Evolutionary conservation across 2,113 vertebrate species (phyloP).

Genomic region (Zosterops borbonicus): DNA sequence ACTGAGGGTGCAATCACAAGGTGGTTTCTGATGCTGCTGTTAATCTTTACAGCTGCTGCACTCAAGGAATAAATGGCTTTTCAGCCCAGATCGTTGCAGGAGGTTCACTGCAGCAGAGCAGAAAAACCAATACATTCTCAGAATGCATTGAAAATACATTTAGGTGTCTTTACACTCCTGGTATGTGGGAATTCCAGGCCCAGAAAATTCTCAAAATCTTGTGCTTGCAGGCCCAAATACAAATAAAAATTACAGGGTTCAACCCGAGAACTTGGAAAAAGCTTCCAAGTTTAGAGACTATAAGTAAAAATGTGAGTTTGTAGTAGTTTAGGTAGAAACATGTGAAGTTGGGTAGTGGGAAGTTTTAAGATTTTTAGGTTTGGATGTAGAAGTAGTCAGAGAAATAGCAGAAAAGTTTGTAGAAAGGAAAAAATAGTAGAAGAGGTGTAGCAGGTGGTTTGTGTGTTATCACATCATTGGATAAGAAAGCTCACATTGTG

Average conservation of each 20-base stretch:
- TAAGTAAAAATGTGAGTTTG: background rate
- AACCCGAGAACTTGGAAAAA: background rate
- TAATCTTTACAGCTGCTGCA: background rate
- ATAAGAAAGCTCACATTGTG: background rate
- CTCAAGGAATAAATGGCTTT: background rate
- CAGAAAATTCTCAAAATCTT: background rate
- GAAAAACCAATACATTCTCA: background rate
- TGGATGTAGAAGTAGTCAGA: background rate
- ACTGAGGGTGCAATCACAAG: background rate
- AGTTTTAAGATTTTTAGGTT: background rate
- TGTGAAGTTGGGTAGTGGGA: background rate
- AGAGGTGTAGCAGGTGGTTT: background rate
- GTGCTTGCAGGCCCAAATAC: background rate
- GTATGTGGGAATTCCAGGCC: background rate
- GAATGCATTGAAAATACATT: rapidly evolving
- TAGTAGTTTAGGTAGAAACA: background rate
- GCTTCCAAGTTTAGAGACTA: background rate
- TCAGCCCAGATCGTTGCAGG: no score
- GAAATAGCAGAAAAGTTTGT: background rate
- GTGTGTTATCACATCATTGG: background rate
- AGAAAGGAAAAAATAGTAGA: background rate
- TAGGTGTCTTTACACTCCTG: background rate
- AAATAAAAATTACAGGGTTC: background rate
- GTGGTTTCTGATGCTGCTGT: background rate
- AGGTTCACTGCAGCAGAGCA: background rate